phyloP scores from a whole-genome alignment of 1,140 invertebrate genomes.

The Musca vetustissima region DNA sequence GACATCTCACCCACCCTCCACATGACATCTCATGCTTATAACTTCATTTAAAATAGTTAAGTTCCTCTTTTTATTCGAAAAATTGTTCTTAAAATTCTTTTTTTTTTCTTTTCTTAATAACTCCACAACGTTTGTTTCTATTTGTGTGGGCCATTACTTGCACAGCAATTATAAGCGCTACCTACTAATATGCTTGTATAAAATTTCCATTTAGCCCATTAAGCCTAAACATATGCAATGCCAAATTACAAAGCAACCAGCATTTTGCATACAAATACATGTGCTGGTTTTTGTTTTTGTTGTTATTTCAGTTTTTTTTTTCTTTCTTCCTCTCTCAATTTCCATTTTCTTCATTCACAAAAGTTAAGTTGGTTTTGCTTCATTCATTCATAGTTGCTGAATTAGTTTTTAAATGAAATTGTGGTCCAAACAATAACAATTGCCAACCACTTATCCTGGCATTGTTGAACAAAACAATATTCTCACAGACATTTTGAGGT shows the following conservation, averaged over 20 bases:
- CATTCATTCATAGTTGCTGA: background rate
- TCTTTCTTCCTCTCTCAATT: background rate
- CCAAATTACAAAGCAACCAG: background rate
- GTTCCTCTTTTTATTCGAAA: background rate
- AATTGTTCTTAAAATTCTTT: conserved; percentile 6
- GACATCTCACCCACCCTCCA: too few relatives aligned
- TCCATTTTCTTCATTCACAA: too few relatives aligned
- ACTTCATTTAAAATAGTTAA: conserved; percentile 11
- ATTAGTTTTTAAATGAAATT: conserved; percentile 12
- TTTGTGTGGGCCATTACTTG: too few relatives aligned
- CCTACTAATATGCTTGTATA: background rate
- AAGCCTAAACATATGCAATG: conserved; percentile 12
- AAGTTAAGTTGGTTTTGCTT: too few relatives aligned
- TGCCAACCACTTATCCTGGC: too few relatives aligned
- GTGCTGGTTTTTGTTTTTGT: background rate
- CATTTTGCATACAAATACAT: background rate
- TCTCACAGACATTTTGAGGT: too few relatives aligned
- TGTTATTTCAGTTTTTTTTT: background rate
- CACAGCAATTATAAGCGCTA: too few relatives aligned
- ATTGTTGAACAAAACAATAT: too few relatives aligned
- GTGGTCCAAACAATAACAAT: background rate
- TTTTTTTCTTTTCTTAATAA: background rate
- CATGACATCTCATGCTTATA: background rate
- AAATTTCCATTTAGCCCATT: conserved; percentile 7
- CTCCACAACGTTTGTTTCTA: too few relatives aligned